phyloP scores from a whole-genome alignment of 2,888 invertebrate genomes.

The Balanococcus diminutus region DNA sequence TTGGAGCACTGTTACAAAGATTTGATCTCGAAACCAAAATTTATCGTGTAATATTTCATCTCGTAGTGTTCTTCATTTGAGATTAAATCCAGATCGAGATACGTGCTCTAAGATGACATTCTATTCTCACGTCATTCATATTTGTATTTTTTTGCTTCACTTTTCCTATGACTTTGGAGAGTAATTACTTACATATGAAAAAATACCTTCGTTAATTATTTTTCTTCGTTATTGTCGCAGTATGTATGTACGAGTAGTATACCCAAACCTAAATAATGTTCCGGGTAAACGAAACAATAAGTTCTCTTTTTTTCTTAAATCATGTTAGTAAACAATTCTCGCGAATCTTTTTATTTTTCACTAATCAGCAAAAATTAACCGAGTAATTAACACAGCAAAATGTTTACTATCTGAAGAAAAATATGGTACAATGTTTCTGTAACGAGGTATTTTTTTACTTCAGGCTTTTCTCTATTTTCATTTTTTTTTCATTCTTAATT shows the following conservation, averaged over 20 bases:
- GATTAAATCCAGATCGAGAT: not conserved
- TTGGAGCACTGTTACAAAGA: not conserved
- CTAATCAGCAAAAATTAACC: conserved; percentile 29
- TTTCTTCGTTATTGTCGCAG: not conserved
- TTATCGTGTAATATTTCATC: not conserved
- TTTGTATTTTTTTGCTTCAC: not conserved
- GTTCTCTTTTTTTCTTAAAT: not conserved
- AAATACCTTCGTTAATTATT: not conserved
- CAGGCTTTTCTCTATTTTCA: too few species aligned
- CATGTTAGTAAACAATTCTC: conserved; percentile 7
- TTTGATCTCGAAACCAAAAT: not conserved
- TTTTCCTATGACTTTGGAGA: not conserved
- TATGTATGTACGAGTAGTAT: too few species aligned
- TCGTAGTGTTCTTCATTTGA: not conserved
- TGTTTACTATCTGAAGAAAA: not conserved
- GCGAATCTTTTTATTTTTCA: conserved; percentile 1
- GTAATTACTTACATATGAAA: not conserved
- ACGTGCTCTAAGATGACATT: not conserved
- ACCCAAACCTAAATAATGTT: too few species aligned
- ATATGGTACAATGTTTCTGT: not conserved
- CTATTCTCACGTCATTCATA: not conserved
- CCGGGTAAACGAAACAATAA: conserved; percentile 3
- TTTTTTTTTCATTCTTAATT: not conserved
- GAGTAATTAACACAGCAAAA: not conserved
- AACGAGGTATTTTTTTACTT: not conserved